Conservation (phyloP, 2,113 vertebrate genomes). For the Prinia subflava region DNA sequence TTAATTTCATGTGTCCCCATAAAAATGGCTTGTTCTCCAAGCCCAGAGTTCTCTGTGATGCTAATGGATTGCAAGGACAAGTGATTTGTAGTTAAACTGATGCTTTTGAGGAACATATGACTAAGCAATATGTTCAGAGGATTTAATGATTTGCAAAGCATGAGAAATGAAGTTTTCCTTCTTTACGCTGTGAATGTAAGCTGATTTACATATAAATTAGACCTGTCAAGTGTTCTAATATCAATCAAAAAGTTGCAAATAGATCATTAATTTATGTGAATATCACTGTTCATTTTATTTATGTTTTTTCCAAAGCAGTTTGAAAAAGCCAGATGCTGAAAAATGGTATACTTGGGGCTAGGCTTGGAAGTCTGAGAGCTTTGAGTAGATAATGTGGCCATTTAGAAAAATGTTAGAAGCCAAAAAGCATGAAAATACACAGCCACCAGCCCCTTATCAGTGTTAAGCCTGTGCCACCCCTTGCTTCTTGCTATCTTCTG, state of each 20-base stretch:
- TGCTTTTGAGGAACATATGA: conserved; percentile 18
- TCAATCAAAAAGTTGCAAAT: conserved; percentile 37
- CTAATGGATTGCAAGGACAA: not conserved
- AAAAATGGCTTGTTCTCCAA: not conserved
- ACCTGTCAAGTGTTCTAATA: conserved; percentile 5
- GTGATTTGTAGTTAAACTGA: not conserved
- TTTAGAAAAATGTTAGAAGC: not conserved
- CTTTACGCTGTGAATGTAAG: not conserved
- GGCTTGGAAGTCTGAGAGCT: not conserved
- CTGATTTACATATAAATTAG: conserved; percentile 59
- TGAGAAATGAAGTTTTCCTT: conserved; percentile 26
- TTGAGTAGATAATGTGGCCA: not conserved
- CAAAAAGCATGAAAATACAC: not conserved
- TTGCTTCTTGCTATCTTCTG: not conserved
- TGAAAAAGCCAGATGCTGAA: not conserved
- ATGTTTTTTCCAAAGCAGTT: not conserved
- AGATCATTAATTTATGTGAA: conserved; percentile 34
- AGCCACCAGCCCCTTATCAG: not conserved
- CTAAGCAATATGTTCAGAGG: not conserved
- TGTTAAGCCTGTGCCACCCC: not conserved
- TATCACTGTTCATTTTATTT: not conserved
- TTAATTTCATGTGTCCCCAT: not conserved
- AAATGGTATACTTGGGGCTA: not conserved
- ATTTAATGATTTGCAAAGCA: conserved; percentile 26
- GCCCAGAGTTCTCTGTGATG: not conserved